phyloP scores from a whole-genome alignment of 2,888 invertebrate species.

The Apamea monoglypha region DNA sequence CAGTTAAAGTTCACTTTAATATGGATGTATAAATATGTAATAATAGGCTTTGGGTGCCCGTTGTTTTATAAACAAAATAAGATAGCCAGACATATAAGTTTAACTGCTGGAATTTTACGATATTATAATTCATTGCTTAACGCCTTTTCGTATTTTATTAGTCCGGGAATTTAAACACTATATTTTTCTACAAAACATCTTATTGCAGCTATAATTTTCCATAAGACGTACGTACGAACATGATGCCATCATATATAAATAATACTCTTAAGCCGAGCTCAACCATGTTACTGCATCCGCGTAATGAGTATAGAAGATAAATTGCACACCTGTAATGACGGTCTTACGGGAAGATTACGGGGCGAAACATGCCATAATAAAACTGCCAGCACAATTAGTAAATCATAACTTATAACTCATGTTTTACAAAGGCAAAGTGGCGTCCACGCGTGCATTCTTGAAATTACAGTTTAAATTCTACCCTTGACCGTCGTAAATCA shows the following conservation, averaged over 20 bases:
- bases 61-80: background rate
- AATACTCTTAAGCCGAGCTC: slow-evolving; percentile 50
- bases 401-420: slow-evolving; percentile 51
- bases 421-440: slow-evolving; percentile 29
- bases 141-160: slow-evolving; percentile 24
- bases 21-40: background rate
- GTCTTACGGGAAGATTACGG: slow-evolving; percentile 61
- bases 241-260: slow-evolving; percentile 50
- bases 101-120: slow-evolving; percentile 10
- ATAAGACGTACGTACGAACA: slow-evolving; percentile 18
- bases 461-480: slow-evolving; percentile 42
- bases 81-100: background rate
- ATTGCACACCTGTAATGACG: slow-evolving; percentile 63
- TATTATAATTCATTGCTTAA: slow-evolving; percentile 17
- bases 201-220: slow-evolving; percentile 44
- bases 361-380: slow-evolving; percentile 52
- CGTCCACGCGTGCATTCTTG: slow-evolving; percentile 14
- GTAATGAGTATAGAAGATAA: slow-evolving; percentile 67
- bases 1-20: slow-evolving; percentile 10
- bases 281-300: slow-evolving; percentile 59
- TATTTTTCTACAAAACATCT: slow-evolving; percentile 24
- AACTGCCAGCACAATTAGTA: slow-evolving; percentile 61
- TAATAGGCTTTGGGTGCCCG: background rate
- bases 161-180: slow-evolving; percentile 18
- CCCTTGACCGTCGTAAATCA: slow-evolving; percentile 56